Evolutionary conservation across 2,888 invertebrate genomes (phyloP).

Genomic region (Drosophila tanythrix): DNA sequence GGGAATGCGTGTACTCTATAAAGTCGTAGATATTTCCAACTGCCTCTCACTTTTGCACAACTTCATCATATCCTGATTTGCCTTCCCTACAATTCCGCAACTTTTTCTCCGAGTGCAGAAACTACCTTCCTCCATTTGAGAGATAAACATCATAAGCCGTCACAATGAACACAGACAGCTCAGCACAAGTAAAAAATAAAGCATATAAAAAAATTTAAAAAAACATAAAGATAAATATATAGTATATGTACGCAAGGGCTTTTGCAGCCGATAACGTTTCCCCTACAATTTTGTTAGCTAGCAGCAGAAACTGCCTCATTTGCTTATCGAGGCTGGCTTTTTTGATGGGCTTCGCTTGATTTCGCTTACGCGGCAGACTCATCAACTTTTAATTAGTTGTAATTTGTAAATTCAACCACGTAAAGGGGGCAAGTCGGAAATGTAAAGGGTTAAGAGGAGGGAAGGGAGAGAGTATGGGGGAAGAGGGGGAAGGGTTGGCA

Average conservation of each 20-base stretch:
- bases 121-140: conserved; percentile 5
- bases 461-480: not conserved
- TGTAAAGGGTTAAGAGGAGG: not conserved
- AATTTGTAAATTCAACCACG: conserved; percentile 81
- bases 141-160: conserved; percentile 67
- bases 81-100: not conserved
- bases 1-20: not conserved
- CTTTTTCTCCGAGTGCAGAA: not conserved
- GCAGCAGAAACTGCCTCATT: conserved; percentile 58
- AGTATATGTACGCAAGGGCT: conserved; percentile 29
- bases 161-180: conserved; percentile 16
- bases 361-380: conserved; percentile 78
- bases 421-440: not conserved
- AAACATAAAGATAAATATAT: conserved; percentile 33
- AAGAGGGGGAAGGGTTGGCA: not conserved
- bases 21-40: not conserved
- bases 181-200: conserved; percentile 43
- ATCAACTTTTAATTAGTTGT: conserved; percentile 83
- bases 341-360: conserved; percentile 61
- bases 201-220: conserved; percentile 7
- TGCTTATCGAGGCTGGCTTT: conserved; percentile 56
- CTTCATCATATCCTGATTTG: not conserved
- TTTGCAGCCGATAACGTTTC: conserved; percentile 43
- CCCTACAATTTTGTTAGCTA: conserved; percentile 45
- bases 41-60: not conserved